Conservation (phyloP, 1,140 invertebrate genomes). For the Pseudoatta argentina region DNA sequence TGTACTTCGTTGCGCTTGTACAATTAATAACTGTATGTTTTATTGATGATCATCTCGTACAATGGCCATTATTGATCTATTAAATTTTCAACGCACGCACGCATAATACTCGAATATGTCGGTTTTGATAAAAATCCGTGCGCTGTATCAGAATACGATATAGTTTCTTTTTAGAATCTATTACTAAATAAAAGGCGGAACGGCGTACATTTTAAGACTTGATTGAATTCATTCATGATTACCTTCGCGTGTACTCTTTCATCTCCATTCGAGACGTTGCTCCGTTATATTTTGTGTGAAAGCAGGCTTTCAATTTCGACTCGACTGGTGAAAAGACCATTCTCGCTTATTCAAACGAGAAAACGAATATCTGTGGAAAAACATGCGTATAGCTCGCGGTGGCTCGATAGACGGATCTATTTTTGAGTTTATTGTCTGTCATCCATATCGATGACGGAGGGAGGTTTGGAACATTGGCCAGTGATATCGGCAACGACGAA, state of each 20-base stretch:
- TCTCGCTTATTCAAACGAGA: constrained; percentile 23
- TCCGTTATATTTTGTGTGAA: constrained; percentile 23
- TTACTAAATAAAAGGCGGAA: not conserved
- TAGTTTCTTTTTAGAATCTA: not conserved
- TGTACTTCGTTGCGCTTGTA: not conserved
- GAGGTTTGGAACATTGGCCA: not conserved
- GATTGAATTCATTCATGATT: constrained; percentile 38
- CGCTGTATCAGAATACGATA: not conserved
- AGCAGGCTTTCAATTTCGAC: constrained; percentile 19
- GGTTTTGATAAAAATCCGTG: not conserved
- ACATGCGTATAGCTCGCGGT: not conserved
- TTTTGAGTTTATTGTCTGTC: constrained; percentile 27
- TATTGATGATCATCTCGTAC: not conserved
- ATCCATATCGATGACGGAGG: not conserved
- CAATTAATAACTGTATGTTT: constrained; percentile 24
- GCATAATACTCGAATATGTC: not conserved
- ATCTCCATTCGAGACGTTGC: constrained; percentile 5
- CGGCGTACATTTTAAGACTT: not conserved
- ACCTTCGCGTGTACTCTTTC: not conserved
- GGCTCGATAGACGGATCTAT: not conserved
- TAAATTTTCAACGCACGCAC: constrained; percentile 7
- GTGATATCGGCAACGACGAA: not conserved
- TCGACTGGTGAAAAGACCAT: not conserved
- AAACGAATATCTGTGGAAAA: not conserved
- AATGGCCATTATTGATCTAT: constrained; percentile 7